Conservation (phyloP, 2,888 invertebrate genomes). For the Polietes domitor region DNA sequence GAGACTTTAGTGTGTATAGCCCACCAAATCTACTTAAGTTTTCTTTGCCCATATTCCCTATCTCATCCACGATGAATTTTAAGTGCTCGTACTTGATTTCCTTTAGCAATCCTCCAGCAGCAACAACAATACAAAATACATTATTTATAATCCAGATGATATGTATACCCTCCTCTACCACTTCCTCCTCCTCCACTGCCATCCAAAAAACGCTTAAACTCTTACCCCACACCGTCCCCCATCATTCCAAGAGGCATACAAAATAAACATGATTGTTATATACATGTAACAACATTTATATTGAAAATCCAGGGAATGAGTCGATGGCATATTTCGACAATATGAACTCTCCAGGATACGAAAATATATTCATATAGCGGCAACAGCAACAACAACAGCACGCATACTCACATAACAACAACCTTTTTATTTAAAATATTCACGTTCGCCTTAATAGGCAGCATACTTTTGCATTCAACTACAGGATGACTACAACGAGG, state of each 20-base stretch:
- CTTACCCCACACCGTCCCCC: background rate
- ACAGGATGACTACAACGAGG: background rate
- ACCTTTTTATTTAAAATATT: conserved; percentile 38
- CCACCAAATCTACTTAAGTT: too few relatives aligned
- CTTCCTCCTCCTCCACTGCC: too few relatives aligned
- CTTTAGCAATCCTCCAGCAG: background rate
- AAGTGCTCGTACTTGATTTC: too few relatives aligned
- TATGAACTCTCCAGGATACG: background rate
- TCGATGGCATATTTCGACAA: background rate
- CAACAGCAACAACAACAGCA: background rate
- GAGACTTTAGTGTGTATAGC: too few relatives aligned
- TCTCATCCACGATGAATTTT: too few relatives aligned
- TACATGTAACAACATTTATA: background rate
- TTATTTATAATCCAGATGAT: background rate
- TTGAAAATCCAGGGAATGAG: background rate
- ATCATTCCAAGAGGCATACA: background rate
- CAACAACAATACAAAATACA: background rate
- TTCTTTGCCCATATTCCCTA: too few relatives aligned
- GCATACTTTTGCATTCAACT: conserved; percentile 12
- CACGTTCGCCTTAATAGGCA: conserved; percentile 40
- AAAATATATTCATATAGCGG: background rate
- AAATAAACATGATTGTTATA: background rate
- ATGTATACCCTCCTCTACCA: too few relatives aligned
- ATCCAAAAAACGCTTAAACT: background rate
- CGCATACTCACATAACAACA: background rate